Base-by-base conservation (phyloP, 37 sponge, comb jelly and placozoan genomes). In the Tethya wilhelma region DNA sequence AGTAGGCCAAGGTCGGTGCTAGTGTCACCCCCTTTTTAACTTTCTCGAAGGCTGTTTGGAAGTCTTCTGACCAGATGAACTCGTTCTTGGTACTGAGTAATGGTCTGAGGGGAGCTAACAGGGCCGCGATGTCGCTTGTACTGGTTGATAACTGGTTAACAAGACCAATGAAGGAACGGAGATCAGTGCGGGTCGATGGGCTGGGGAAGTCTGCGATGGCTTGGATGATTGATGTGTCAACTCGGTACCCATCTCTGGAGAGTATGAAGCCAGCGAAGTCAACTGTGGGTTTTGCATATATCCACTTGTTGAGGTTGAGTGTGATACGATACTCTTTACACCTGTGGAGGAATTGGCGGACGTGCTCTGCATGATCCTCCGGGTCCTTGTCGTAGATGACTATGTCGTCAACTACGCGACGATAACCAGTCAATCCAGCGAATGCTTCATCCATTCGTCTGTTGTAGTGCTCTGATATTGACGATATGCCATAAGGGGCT, bases 41-140 rank as follows among this genome's bases (percentile, higher is more conserved):
- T 29, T 4, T 46, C 28, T 55, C 20, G 43, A 84, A 84, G 4
- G 84, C 84, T 32, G 45, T 1, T 1, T 84, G 69, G 44, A 68
- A 69, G 2, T 59, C 46, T 7, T 71, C 12, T 39, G 59, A 14
- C 77, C 84, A 84, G 29, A 83, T 2, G 58, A 83, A 83, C 30
- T 83, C 84, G 43, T 84, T 85, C 22, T 62, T 44, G 20, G 79
- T 71, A 65, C 68, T 84, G 32, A 84, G 71, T 4, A 84, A 44
- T 4, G 65, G 73, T 0, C 73, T 46, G 25, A 82, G 49, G 31
- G 77, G 80, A 19, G 43, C 43, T 25, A 80, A 44, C 39, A 69
- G 62, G 43, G 20, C 40, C 28, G 71, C 81, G 1, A 70, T 29
- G 7, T 44, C 0, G 32, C 23, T 64, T 41, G 84, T 23, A 41